These are phyloP conservation scores for Onychomys arenicola DNA, from an alignment of 2,797 vertebrate species.

Conservation along the genomic window DNA sequence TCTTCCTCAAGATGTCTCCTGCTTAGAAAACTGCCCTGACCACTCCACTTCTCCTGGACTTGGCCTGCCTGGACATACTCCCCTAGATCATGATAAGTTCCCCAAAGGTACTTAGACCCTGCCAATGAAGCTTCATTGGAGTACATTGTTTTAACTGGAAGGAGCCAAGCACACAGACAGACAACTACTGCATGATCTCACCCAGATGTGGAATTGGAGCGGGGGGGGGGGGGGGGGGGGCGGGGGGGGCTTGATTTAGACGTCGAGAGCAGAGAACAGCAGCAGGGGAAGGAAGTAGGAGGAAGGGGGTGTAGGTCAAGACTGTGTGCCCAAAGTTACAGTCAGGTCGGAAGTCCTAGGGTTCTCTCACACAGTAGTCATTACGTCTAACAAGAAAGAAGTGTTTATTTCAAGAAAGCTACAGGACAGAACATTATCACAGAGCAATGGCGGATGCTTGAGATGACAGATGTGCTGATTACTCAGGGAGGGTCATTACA, in stretches of 20 bases:
- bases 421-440: background rate
- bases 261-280: too few species aligned
- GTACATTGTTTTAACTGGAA: background rate
- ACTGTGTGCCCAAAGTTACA: background rate
- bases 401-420: background rate
- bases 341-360: background rate
- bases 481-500: background rate
- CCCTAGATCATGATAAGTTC: too few species aligned
- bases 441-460: background rate
- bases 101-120: background rate
- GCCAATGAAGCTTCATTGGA: background rate
- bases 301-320: background rate
- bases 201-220: background rate
- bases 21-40: background rate
- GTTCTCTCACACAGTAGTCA: background rate
- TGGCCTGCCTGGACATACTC: background rate
- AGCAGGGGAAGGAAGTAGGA: background rate
- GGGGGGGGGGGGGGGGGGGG: too few species aligned
- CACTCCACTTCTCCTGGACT: background rate
- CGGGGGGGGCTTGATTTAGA: background rate
- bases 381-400: background rate
- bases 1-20: background rate
- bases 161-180: background rate
- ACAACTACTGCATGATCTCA: background rate
- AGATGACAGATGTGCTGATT: background rate